Conservation (phyloP, 2,888 invertebrate species). For the Parasteatoda lunata region DNA sequence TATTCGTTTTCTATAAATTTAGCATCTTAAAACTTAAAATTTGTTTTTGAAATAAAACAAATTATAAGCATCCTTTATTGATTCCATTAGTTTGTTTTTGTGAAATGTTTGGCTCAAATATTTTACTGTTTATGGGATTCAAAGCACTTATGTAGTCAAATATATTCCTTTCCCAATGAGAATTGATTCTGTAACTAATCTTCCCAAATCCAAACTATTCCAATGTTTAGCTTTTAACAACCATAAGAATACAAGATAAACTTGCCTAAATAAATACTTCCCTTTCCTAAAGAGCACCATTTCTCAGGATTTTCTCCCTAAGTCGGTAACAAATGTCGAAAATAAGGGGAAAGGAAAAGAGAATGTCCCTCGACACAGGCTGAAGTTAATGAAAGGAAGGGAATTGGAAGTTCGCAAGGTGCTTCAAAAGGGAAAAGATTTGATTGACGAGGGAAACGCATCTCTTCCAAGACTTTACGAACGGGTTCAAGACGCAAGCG, state of each 20-base stretch:
- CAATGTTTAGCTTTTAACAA: too few species aligned
- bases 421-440: neutral
- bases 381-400: constrained; percentile 1
- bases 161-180: too few species aligned
- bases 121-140: too few species aligned
- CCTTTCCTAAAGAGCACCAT: neutral
- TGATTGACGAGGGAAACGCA: neutral
- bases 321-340: constrained; percentile 2
- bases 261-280: neutral
- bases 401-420: neutral
- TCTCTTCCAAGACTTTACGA: neutral
- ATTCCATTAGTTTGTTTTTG: too few species aligned
- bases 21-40: too few species aligned
- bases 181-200: too few species aligned
- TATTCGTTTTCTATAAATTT: too few species aligned
- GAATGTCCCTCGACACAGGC: neutral
- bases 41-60: too few species aligned
- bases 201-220: too few species aligned
- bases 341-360: neutral
- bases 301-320: neutral
- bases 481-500: neutral
- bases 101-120: too few species aligned
- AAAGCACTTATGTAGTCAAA: too few species aligned
- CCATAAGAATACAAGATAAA: neutral
- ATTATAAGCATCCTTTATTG: too few species aligned